A percentile compares a stretch with the other conserved stretches of the same genome.
These are phyloP conservation scores for Caenorhabditis zanzibari DNA, from an alignment of 2,888 invertebrate genomes.

Conservation along the genomic window DNA sequence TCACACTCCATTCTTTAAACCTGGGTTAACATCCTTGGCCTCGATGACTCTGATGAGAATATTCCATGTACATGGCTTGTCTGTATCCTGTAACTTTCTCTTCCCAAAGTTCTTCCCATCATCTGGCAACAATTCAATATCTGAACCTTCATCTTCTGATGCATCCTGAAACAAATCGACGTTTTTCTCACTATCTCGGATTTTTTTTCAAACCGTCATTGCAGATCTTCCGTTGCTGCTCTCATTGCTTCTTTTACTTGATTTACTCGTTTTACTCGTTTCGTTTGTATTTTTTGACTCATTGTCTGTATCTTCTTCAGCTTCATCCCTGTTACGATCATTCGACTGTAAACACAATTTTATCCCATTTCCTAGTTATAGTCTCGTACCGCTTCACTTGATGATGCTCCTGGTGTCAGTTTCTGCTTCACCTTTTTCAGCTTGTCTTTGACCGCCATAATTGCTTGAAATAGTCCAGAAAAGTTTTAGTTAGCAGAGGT, in stretches of 20 bases:
- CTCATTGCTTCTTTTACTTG: slow-evolving; percentile 1
- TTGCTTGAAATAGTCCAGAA: not conserved
- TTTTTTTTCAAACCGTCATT: not conserved
- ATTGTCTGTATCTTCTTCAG: slow-evolving; percentile 32
- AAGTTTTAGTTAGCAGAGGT: not conserved
- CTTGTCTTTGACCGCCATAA: slow-evolving; percentile 38
- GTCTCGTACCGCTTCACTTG: slow-evolving; percentile 34
- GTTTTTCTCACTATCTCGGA: not conserved
- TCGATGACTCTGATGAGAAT: slow-evolving; percentile 72
- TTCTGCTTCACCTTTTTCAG: slow-evolving; percentile 53
- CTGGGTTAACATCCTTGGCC: slow-evolving; percentile 69
- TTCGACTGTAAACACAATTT: not conserved
- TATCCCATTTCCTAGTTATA: not conserved
- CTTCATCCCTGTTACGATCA: slow-evolving; percentile 17
- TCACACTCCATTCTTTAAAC: slow-evolving; percentile 16
- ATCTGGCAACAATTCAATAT: slow-evolving; percentile 44
- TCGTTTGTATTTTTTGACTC: slow-evolving; percentile 17
- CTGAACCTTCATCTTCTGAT: slow-evolving; percentile 47
- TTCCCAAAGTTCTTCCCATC: slow-evolving; percentile 65
- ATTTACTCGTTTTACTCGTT: slow-evolving; percentile 11
- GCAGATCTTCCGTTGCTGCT: slow-evolving; percentile 16
- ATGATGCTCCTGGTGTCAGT: slow-evolving; percentile 12
- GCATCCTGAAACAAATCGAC: not conserved
- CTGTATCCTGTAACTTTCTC: slow-evolving; percentile 61
- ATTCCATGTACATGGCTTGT: slow-evolving; percentile 71